These are phyloP conservation scores for Chrysemys picta DNA, from an alignment of 2,113 vertebrate species.

Conservation along the genomic window DNA sequence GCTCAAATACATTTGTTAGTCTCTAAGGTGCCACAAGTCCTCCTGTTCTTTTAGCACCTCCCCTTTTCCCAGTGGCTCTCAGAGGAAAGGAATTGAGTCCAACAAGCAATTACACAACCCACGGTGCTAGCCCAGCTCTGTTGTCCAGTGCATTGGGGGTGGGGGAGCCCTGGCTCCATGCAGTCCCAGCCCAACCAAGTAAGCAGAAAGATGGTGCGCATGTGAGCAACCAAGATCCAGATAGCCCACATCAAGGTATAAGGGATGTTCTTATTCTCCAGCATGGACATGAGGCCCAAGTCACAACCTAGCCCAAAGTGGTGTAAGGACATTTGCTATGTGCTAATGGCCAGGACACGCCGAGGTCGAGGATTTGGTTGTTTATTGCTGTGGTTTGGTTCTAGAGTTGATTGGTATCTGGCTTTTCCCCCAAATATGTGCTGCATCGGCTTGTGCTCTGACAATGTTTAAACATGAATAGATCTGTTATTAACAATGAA, in stretches of 20 bases:
- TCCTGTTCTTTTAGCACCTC: not conserved
- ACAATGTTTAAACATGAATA: not conserved
- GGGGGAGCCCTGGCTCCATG: not conserved
- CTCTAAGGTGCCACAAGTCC: too few species aligned
- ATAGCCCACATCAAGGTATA: not conserved
- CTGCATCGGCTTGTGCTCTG: too few species aligned
- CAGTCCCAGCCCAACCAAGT: rapidly evolving
- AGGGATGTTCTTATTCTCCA: rapidly evolving
- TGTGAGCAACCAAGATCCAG: not conserved
- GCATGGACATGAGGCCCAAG: not conserved
- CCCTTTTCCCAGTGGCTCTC: not conserved
- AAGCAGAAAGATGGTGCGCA: rapidly evolving
- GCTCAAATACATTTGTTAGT: too few species aligned
- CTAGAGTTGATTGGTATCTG: not conserved
- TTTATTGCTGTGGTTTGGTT: not conserved
- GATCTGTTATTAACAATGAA: not conserved
- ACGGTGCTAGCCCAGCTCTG: not conserved
- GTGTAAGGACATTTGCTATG: not conserved
- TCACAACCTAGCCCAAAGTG: rapidly evolving
- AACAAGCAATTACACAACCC: rapidly evolving
- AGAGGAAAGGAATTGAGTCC: not conserved
- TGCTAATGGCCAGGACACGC: not conserved
- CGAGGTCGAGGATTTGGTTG: not conserved
- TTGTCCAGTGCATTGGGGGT: not conserved
- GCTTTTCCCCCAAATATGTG: not conserved